phyloP scores from a whole-genome alignment of 2,113 vertebrate genomes.

The Ageneiosus marmoratus region DNA sequence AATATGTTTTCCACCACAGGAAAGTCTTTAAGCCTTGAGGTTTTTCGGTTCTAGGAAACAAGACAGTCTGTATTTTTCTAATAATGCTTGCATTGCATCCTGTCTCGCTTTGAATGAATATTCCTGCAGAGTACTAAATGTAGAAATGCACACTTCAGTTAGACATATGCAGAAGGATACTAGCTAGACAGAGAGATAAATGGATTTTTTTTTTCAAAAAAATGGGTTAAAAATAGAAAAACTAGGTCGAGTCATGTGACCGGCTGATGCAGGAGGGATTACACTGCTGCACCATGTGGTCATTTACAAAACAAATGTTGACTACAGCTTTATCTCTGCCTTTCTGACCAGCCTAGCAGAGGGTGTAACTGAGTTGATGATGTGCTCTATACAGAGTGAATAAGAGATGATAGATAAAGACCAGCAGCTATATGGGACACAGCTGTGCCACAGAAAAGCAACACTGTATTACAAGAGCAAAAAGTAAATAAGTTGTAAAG shows the following conservation, averaged over 20 bases:
- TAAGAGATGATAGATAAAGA: conserved; percentile 16
- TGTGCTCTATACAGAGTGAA: neutral
- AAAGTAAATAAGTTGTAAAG: neutral
- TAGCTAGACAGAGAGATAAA: neutral
- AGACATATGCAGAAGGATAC: neutral
- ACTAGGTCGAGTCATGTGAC: conserved; percentile 78
- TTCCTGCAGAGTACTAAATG: neutral
- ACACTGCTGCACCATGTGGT: conserved; percentile 74
- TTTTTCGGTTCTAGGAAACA: neutral
- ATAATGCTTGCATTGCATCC: neutral
- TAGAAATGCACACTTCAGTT: neutral
- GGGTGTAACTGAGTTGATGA: conserved; percentile 31
- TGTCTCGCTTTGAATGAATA: neutral
- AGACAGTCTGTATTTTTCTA: neutral
- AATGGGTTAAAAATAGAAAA: conserved; percentile 32
- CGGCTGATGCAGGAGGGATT: conserved; percentile 70
- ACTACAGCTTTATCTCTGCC: conserved; percentile 54
- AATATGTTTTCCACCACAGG: neutral
- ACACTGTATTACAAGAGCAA: conserved; percentile 44
- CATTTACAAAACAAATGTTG: conserved; percentile 78
- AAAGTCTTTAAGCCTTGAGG: neutral
- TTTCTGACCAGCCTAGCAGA: conserved; percentile 16
- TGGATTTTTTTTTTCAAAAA: conserved; percentile 4
- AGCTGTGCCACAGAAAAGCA: conserved; percentile 60
- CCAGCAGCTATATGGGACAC: conserved; percentile 28